A percentile compares a stretch with the other conserved stretches of the same genome.
Conservation (phyloP, 2,113 vertebrate genomes). For the Cololabis saira region DNA sequence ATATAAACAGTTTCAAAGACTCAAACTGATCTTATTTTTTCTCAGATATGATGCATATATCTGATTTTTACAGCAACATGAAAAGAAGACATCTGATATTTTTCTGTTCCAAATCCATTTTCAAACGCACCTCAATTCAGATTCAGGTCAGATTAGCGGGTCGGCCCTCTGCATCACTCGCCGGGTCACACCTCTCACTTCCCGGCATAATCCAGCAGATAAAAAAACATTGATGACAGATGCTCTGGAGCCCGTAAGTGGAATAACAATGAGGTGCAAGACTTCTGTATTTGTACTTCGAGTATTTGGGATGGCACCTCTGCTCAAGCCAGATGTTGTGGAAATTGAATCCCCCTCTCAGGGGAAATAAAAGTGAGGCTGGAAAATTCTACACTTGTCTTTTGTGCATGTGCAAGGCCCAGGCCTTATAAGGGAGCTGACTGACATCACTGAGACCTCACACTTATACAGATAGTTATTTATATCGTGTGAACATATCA, state of each 20-base stretch:
- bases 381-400: neutral
- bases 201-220: neutral
- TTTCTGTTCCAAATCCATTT: too few relatives aligned
- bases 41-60: too few relatives aligned
- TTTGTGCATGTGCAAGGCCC: neutral
- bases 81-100: too few relatives aligned
- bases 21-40: too few relatives aligned
- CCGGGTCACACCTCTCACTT: neutral
- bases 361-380: neutral
- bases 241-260: neutral
- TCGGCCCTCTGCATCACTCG: neutral
- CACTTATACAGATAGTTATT: too few relatives aligned
- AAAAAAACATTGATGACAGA: neutral
- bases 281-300: neutral
- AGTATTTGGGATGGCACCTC: constrained; percentile 1
- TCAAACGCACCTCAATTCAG: too few relatives aligned
- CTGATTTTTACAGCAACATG: too few relatives aligned
- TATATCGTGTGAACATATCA: too few relatives aligned
- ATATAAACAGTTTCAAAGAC: too few relatives aligned
- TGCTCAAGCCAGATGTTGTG: constrained; percentile 1
- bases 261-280: neutral
- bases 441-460: too few relatives aligned
- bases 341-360: neutral
- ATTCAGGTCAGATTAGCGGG: too few relatives aligned
- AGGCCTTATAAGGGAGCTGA: neutral